Percentiles rank a stretch among this genome's conserved stretches.
Conservation (phyloP, 2,797 vertebrate genomes). For the Ispidina picta region DNA sequence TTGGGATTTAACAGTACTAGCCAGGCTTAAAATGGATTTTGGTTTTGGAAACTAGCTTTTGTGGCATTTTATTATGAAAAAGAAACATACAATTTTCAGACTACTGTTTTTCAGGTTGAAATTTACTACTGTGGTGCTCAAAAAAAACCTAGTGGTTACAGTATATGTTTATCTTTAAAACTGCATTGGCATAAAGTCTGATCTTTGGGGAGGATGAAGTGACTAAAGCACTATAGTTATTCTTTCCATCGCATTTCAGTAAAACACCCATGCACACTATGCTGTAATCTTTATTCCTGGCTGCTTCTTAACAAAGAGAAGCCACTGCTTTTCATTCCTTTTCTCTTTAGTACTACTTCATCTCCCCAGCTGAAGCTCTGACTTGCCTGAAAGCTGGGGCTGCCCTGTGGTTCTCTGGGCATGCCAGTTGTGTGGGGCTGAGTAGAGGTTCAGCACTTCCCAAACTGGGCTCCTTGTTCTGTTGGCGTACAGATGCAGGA, state of each 20-base stretch:
- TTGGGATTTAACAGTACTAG: conserved; percentile 24
- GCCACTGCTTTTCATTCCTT: background rate
- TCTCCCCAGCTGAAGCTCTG: background rate
- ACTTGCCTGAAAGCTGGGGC: background rate
- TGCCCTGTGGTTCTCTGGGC: accelerated
- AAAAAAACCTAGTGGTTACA: conserved; percentile 21
- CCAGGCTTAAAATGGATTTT: conserved; percentile 60
- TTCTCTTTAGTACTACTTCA: conserved; percentile 8
- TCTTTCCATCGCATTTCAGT: conserved; percentile 46
- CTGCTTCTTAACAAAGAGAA: conserved; percentile 34
- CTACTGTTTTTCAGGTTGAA: conserved; percentile 19
- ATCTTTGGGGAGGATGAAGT: background rate
- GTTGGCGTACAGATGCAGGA: background rate
- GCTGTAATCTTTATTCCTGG: conserved; percentile 31
- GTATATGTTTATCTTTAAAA: conserved; percentile 26
- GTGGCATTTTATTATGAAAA: conserved; percentile 12
- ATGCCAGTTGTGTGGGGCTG: accelerated
- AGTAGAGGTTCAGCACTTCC: background rate
- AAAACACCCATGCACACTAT: background rate
- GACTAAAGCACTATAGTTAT: conserved; percentile 22
- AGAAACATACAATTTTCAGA: conserved; percentile 44
- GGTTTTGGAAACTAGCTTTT: conserved; percentile 36
- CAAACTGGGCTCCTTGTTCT: background rate
- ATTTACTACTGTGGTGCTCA: background rate
- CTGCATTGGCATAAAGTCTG: background rate